These are phyloP conservation scores for Psephotus haematonotus DNA, from an alignment of 2,113 vertebrate species.

Conservation along the genomic window DNA sequence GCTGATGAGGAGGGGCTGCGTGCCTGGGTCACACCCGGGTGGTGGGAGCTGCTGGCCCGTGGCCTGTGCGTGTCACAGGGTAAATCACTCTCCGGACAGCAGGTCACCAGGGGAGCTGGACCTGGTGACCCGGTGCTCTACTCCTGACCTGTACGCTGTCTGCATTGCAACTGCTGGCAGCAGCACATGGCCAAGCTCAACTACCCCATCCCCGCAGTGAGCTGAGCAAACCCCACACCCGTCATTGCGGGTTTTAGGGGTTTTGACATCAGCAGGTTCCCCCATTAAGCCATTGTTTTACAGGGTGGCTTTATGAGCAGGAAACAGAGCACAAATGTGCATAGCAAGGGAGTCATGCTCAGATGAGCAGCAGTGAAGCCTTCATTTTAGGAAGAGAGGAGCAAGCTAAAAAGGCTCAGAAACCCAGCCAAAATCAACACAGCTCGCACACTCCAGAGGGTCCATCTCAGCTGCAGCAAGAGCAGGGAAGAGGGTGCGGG, in stretches of 20 bases:
- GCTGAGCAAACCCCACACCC: neutral
- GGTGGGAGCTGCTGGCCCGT: neutral
- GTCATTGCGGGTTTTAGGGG: neutral
- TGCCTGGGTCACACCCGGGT: neutral
- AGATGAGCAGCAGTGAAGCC: accelerated
- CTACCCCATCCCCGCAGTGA: accelerated
- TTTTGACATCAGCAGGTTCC: neutral
- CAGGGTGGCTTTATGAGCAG: accelerated
- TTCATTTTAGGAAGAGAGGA: neutral
- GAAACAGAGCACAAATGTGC: neutral
- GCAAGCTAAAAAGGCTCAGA: neutral
- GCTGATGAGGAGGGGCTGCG: neutral
- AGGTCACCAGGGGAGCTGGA: neutral
- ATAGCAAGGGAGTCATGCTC: neutral
- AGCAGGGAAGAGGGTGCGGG: neutral
- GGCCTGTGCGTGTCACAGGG: neutral
- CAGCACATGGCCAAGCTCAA: neutral
- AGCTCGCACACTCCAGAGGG: neutral
- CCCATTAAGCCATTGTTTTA: neutral
- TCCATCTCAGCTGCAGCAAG: neutral
- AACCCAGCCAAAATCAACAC: neutral
- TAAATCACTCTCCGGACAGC: neutral
- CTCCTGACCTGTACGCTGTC: accelerated
- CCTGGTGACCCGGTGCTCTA: accelerated
- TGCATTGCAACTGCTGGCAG: neutral